Evolutionary conservation across 1,140 invertebrate genomes (phyloP), one percentile per base, ranked within the genome.

Genomic region (Cydia fagiglandana): DNA sequence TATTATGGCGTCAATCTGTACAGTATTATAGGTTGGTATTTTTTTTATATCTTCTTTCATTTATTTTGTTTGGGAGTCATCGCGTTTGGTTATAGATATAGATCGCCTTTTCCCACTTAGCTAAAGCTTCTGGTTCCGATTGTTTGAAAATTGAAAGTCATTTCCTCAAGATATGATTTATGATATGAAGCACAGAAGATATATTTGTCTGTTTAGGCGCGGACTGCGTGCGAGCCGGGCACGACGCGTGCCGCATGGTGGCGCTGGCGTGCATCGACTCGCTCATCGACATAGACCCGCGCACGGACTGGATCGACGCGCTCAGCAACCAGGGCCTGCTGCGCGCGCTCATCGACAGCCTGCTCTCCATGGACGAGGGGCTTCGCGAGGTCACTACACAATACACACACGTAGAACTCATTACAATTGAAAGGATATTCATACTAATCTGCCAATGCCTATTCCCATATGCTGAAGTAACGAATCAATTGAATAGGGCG

Each of bases 221-320:
- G 75, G 98, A 98, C 92, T 97, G 96, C 76, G 96, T 97, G 9
- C 96, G 96, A 13, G 96, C 96, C 12, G 97, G 97, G 0, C 97
- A 98, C 86, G 97, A 98, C 83, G 95, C 98, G 20, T 97, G 97
- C 84, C 96, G 97, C 91, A 98, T 98, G 96, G 93, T 98, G 73
- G 96, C 97, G 0, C 90, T 99, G 38, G 95, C 97, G 1, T 96
- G 96, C 75, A 93, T 98, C 45, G 96, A 97, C 84, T 95, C 96
- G 47, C 94, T 98, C 30, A 93, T 98, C 0, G 96, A 96, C 64
- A 91, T 97, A 75, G 96, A 97, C 79, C 95, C 95, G 9, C 94
- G 95, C 20, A 95, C 95, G 13, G 95, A 95, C 17, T 97, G 97
- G 95, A 94, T 96, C 78, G 94, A 95, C 12, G 97, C 96, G 80